Conservation (phyloP, 1,140 invertebrate species). For the Ericerus pela region DNA sequence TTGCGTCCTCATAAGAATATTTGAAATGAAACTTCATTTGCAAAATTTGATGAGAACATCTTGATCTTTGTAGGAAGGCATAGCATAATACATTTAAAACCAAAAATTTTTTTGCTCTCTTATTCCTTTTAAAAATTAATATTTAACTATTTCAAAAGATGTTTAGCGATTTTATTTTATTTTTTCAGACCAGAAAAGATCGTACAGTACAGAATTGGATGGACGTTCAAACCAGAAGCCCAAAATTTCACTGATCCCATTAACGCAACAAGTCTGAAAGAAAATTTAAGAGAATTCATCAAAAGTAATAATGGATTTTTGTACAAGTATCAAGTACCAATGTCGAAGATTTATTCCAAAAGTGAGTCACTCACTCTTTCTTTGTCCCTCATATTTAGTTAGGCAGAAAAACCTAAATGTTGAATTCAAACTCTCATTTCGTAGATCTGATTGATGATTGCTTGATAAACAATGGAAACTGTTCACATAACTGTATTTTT, state of each 20-base stretch:
- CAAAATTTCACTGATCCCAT: constrained; percentile 36
- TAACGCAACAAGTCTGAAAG: constrained; percentile 34
- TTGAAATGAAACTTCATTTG: too few species aligned
- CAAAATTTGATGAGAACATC: too few species aligned
- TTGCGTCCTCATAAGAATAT: too few species aligned
- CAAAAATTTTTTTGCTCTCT: too few species aligned
- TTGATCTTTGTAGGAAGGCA: too few species aligned
- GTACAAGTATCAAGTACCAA: constrained; percentile 37
- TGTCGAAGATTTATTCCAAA: constrained; percentile 33
- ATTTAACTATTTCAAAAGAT: too few species aligned
- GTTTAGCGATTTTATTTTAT: constrained; percentile 4
- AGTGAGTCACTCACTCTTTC: constrained; percentile 23
- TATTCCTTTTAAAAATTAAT: too few species aligned
- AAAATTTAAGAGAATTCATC: constrained; percentile 34
- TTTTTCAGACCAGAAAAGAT: constrained; percentile 43
- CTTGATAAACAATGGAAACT: constrained; percentile 53
- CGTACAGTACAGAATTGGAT: constrained; percentile 44
- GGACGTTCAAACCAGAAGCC: constrained; percentile 38
- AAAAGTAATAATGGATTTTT: constrained; percentile 36
- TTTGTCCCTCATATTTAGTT: too few species aligned
- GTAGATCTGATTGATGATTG: constrained; percentile 51
- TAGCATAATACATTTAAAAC: too few species aligned
- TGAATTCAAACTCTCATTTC: too few species aligned
- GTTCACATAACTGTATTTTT: constrained; percentile 58
- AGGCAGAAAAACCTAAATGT: too few species aligned